Evolutionary conservation across 2,113 vertebrate species (phyloP), one percentile per base, ranked within the genome.

Genomic region (Hydropotes inermis): DNA sequence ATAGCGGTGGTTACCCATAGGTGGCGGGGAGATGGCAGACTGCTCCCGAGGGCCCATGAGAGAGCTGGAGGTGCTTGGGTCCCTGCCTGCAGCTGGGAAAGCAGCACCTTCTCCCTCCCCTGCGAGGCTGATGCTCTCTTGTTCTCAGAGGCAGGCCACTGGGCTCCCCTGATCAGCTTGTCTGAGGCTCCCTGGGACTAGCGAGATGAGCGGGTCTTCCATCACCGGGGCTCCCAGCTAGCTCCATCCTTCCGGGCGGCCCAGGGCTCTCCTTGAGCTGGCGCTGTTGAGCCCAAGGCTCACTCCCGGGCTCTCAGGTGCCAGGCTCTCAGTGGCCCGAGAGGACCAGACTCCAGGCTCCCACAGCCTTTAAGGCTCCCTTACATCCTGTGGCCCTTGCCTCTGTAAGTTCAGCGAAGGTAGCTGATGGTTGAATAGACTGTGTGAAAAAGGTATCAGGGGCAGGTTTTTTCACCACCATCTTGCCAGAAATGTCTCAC

Each of bases 21-120:
- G 21, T 6, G n/a, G 11, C 5, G 1, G 27, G 3, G 8, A 3
- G 14, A 25, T 1, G 2, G 13, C 10, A 36, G 25, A 25, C 13
- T 93, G 23, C 21, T 45, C 43, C 27, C 19, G 1, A 14, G 39
- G 52, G 4, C 33, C 67, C 25, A 6, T 23, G 5, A 52, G 27
- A 8, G 19, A 82, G 6, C 0, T 1, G 1, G 23, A 5, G 30
- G 11, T 21, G 25, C 39, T 88, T 45, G 2, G n/a, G 6, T 39
- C 45, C 60, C 60, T 23, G 47, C 47, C 30, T 82, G 30, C 17
- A n/a, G 5, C 79, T 82, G 79, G 47, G 47, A n/a, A n/a, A 54
- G 79, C 4, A 82, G 47, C 19, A 7, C 17, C 79, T 23, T 17
- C 1, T 33, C n/a, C 11, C 30, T 54, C 10, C 0, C 1, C 8